Conservation (phyloP, 2,888 invertebrate genomes). For the Bugula neritina region DNA sequence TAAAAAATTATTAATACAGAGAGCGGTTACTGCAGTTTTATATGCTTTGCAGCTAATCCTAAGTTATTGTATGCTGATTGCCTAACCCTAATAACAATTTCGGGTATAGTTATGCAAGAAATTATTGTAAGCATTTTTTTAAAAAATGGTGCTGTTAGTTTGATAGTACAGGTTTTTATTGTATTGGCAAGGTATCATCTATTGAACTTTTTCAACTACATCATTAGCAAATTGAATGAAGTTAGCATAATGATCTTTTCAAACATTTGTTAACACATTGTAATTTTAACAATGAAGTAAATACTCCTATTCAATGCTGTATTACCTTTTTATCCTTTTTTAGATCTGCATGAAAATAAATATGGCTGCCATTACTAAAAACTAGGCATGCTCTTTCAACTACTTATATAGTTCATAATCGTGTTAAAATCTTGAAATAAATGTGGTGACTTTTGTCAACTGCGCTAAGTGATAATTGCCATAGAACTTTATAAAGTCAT, state of each 20-base stretch:
- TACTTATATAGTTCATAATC: too few species aligned
- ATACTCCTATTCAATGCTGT: constrained; percentile 7
- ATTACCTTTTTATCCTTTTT: neutral
- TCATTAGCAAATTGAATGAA: neutral
- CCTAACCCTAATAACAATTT: too few species aligned
- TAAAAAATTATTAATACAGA: too few species aligned
- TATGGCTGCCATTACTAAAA: constrained; percentile 15
- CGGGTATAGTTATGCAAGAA: too few species aligned
- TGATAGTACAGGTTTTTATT: too few species aligned
- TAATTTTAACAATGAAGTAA: neutral
- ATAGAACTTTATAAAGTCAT: neutral
- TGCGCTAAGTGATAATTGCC: constrained; percentile 17
- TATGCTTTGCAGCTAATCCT: too few species aligned
- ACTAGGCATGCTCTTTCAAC: too few species aligned
- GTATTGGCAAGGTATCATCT: neutral
- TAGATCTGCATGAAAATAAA: neutral
- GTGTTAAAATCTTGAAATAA: too few species aligned
- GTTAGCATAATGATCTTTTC: constrained; percentile 2
- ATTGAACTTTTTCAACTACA: neutral
- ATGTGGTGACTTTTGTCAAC: constrained; percentile 3
- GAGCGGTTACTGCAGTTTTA: too few species aligned
- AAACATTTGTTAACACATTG: constrained; percentile 16
- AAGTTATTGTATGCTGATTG: too few species aligned
- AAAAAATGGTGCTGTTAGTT: too few species aligned
- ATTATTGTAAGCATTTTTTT: too few species aligned